Percentiles rank a stretch among this genome's conserved stretches.
Conservation (phyloP, 2,113 vertebrate species). For the Tauraco erythrolophus region DNA sequence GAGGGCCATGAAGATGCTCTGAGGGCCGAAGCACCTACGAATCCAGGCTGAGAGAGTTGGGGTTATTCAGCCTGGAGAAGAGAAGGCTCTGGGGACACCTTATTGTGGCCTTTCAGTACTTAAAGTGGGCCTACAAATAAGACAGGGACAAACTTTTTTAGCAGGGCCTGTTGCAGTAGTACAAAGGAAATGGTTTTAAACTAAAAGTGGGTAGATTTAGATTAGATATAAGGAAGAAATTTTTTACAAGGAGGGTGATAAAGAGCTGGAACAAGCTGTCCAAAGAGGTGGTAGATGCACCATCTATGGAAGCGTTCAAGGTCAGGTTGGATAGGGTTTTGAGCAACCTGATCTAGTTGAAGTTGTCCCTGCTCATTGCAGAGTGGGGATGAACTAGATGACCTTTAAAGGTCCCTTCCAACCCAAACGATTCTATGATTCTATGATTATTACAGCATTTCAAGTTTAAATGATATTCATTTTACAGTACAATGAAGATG, state of each 20-base stretch:
- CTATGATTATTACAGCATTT: not conserved
- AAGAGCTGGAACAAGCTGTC: not conserved
- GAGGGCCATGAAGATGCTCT: not conserved
- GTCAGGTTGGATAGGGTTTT: fast-evolving
- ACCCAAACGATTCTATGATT: not conserved
- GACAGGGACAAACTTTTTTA: no score
- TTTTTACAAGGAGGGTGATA: not conserved
- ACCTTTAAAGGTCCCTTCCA: not conserved
- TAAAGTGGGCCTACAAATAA: no score
- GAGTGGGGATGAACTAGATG: no score
- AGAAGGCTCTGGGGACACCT: no score
- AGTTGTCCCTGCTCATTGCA: not conserved
- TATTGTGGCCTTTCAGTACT: no score
- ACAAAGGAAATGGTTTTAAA: no score
- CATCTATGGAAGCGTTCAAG: not conserved
- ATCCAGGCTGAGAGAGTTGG: no score
- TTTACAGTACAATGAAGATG: not conserved
- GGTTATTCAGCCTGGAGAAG: no score
- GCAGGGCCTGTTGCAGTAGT: no score
- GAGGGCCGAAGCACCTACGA: not conserved
- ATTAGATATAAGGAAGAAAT: no score
- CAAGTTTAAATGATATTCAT: not conserved
- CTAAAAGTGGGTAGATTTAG: no score
- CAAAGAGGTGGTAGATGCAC: not conserved
- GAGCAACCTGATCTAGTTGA: not conserved